Evolutionary conservation across 2,888 invertebrate genomes (phyloP).

Genomic region (Chrysodeixis includens): DNA sequence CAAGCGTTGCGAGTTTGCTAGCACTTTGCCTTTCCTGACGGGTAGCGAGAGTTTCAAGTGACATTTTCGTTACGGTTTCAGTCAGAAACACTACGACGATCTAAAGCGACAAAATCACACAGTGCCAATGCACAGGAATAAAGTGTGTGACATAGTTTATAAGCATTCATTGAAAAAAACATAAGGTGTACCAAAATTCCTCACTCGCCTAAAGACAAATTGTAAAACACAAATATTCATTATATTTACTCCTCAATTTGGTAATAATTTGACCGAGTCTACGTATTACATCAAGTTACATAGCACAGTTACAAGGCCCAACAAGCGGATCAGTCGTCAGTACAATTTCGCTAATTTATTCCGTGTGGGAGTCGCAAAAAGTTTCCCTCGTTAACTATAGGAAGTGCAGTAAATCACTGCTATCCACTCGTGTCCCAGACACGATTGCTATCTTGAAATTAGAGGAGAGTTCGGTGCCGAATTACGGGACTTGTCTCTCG

Average conservation of each 20-base stretch:
- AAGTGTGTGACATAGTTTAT: not conserved
- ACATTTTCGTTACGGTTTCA: not conserved
- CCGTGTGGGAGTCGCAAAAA: slow-evolving; percentile 78
- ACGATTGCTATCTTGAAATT: slow-evolving; percentile 82
- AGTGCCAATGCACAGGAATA: not conserved
- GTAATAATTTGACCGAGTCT: slow-evolving; percentile 19
- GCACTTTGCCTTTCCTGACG: not conserved
- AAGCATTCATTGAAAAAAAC: too few species aligned
- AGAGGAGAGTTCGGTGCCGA: slow-evolving; percentile 67
- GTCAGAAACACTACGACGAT: not conserved
- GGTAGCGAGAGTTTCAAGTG: not conserved
- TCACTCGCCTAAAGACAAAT: too few species aligned
- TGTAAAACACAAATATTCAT: too few species aligned
- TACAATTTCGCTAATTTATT: slow-evolving; percentile 81
- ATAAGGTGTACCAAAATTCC: too few species aligned
- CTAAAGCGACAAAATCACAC: not conserved
- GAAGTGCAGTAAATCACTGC: slow-evolving; percentile 83
- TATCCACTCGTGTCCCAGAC: slow-evolving; percentile 73
- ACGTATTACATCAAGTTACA: slow-evolving; percentile 29
- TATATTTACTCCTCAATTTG: too few species aligned
- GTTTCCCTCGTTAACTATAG: slow-evolving; percentile 81
- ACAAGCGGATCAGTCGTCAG: slow-evolving; percentile 58
- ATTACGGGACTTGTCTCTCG: slow-evolving; percentile 54
- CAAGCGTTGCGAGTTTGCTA: slow-evolving; percentile 4
- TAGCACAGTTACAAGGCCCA: slow-evolving; percentile 37